These are phyloP conservation scores for Matsumyia berberina DNA, from an alignment of 2,888 invertebrate genomes.

Conservation along the genomic window DNA sequence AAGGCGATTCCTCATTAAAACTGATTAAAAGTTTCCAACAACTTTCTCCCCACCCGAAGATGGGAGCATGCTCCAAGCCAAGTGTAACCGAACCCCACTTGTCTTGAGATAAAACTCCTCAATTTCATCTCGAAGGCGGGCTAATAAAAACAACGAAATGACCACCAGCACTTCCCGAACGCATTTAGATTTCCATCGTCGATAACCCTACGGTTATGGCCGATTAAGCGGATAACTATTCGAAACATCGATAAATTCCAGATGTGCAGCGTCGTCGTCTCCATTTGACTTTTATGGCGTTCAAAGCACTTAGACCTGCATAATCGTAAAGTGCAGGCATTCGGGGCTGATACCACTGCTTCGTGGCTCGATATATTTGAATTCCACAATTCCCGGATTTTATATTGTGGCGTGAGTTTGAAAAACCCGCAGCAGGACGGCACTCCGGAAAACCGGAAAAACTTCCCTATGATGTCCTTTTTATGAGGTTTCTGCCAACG, in stretches of 20 bases:
- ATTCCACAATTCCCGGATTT: slow-evolving; percentile 56
- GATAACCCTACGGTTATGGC: slow-evolving; percentile 57
- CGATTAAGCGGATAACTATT: slow-evolving; percentile 67
- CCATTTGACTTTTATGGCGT: slow-evolving; percentile 69
- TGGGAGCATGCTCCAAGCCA: neutral
- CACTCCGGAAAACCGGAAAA: neutral
- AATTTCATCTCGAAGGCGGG: neutral
- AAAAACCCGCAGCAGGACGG: neutral
- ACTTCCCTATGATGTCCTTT: slow-evolving; percentile 31
- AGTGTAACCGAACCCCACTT: neutral
- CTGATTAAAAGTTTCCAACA: too few relatives aligned
- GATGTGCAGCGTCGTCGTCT: slow-evolving; percentile 72
- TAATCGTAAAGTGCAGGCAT: slow-evolving; percentile 71
- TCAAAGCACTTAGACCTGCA: slow-evolving; percentile 73
- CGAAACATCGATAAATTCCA: slow-evolving; percentile 73
- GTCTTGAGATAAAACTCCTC: neutral
- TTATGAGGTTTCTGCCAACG: slow-evolving; percentile 59
- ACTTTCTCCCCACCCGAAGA: too few relatives aligned
- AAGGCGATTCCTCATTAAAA: too few relatives aligned
- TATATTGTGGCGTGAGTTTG: slow-evolving; percentile 26
- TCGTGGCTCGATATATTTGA: slow-evolving; percentile 54
- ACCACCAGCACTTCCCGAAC: neutral
- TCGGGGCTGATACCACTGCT: slow-evolving; percentile 40
- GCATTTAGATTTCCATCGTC: slow-evolving; percentile 22
- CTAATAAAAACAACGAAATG: neutral